These are phyloP conservation scores for Drosophila kanapiae DNA, from an alignment of 1,140 invertebrate species.

Conservation along the genomic window DNA sequence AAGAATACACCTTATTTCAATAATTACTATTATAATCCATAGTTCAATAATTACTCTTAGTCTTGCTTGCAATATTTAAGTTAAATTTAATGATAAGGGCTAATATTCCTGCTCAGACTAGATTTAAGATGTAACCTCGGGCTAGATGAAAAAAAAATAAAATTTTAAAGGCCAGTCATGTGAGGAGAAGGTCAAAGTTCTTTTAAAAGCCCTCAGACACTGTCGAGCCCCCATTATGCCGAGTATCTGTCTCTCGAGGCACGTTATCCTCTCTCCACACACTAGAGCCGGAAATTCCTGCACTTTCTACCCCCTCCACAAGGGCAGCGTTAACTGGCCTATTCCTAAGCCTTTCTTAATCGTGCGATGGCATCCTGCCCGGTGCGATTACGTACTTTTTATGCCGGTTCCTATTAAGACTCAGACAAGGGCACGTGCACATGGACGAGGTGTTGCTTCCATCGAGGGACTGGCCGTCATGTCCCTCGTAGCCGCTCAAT, in stretches of 20 bases:
- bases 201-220: constrained; percentile 19
- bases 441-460: constrained; percentile 90
- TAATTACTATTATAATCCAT: not conserved
- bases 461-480: constrained; percentile 87
- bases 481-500: constrained; percentile 89
- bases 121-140: not conserved
- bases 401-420: constrained; percentile 88
- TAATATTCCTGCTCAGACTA: not conserved
- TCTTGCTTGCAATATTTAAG: not conserved
- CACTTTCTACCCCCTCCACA: not conserved
- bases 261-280: constrained; percentile 9
- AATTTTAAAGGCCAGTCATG: constrained; percentile 6
- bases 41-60: not conserved
- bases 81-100: not conserved
- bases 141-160: not conserved
- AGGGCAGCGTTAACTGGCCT: constrained; percentile 40
- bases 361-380: constrained; percentile 23
- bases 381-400: constrained; percentile 84
- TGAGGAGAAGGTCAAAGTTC: constrained; percentile 21
- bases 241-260: constrained; percentile 3
- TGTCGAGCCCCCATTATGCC: constrained; percentile 12
- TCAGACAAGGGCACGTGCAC: constrained; percentile 92
- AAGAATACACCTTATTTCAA: not conserved
- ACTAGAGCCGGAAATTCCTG: constrained; percentile 18
- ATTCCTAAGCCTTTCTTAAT: constrained; percentile 13